Evolutionary conservation across 1,140 invertebrate genomes (phyloP).

Genomic region (Pentalonia nigronervosa): DNA sequence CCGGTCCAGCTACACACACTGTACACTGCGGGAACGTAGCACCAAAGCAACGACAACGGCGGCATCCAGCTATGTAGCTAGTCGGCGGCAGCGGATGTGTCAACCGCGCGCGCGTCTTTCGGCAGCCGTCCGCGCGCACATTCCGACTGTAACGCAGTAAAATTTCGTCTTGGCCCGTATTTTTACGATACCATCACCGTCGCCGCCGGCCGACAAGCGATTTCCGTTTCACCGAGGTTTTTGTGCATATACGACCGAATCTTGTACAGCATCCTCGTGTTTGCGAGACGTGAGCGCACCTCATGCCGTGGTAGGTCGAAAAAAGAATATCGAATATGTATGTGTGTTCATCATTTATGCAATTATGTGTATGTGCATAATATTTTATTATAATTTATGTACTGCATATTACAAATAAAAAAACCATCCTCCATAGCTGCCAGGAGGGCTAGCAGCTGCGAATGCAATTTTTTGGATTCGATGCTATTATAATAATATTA

Average conservation of each 20-base stretch:
- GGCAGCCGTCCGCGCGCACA: neutral
- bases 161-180: conserved; percentile 15
- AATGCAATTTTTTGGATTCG: neutral
- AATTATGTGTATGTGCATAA: neutral
- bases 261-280: too few relatives aligned
- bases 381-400: neutral
- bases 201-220: neutral
- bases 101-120: neutral
- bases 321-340: neutral
- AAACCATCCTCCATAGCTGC: neutral
- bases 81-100: conserved; percentile 29
- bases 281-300: neutral
- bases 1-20: conserved; percentile 12
- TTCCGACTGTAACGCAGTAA: conserved; percentile 28
- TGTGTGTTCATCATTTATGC: neutral
- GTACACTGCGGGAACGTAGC: neutral
- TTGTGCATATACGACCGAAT: neutral
- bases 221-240: neutral
- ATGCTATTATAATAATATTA: neutral
- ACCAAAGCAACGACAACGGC: neutral
- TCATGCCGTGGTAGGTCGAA: neutral
- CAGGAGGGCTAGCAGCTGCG: neutral
- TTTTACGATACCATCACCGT: neutral
- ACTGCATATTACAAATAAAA: neutral
- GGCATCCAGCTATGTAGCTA: neutral